Conservation (phyloP, 2,113 vertebrate genomes). For the Tragelaphus scriptus region DNA sequence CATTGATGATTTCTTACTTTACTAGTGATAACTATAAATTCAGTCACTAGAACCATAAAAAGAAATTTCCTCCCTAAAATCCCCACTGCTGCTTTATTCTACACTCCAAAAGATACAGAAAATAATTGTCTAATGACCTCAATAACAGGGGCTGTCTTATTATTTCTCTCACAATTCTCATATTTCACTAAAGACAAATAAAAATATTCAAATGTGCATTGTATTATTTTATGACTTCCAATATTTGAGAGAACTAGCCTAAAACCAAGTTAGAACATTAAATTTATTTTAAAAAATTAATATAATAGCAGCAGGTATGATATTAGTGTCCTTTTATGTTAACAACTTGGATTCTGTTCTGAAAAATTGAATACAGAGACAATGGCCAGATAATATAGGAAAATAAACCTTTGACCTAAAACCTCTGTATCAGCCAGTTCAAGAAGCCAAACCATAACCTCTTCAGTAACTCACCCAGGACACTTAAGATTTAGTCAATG, state of each 20-base stretch:
- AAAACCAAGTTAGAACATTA: not conserved
- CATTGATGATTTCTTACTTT: not conserved
- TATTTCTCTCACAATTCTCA: not conserved
- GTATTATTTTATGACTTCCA: not conserved
- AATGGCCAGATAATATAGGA: not conserved
- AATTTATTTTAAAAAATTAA: not conserved
- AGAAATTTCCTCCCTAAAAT: not conserved
- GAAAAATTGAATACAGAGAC: not conserved
- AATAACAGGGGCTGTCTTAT: not conserved
- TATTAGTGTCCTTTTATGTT: not conserved
- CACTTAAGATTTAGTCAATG: not conserved
- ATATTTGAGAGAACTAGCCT: not conserved
- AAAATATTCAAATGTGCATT: not conserved
- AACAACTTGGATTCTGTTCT: not conserved
- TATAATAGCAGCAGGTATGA: not conserved
- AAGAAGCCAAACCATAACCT: not conserved
- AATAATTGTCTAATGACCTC: not conserved
- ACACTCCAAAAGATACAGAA: not conserved
- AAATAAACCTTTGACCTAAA: not conserved
- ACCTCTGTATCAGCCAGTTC: not conserved
- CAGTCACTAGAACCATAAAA: not conserved
- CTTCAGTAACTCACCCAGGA: not conserved
- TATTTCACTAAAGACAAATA: not conserved
- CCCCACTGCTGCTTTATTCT: not conserved
- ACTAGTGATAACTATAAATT: not conserved